These are phyloP conservation scores for Anabacerthia variegaticeps DNA, from an alignment of 2,797 vertebrate genomes.

Conservation along the genomic window DNA sequence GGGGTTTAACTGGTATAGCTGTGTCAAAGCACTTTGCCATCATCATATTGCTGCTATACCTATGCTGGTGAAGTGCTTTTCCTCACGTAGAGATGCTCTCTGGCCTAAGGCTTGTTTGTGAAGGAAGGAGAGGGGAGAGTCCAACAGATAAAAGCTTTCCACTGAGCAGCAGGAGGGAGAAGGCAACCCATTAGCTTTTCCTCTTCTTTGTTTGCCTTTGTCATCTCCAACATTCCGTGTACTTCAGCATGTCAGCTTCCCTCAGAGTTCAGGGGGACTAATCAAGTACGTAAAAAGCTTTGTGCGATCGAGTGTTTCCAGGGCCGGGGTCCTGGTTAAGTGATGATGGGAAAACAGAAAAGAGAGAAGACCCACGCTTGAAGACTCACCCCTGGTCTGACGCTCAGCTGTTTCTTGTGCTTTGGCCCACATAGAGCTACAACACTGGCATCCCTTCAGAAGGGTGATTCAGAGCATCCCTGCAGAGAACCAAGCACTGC, in stretches of 20 bases:
- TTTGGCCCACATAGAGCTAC: not conserved
- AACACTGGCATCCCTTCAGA: not conserved
- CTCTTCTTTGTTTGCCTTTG: constrained; percentile 24
- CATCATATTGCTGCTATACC: not conserved
- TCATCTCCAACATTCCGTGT: not conserved
- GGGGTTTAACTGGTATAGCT: not conserved
- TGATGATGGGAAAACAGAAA: not conserved
- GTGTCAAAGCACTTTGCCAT: not conserved
- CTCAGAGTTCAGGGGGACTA: constrained; percentile 4
- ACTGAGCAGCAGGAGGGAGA: constrained; percentile 39
- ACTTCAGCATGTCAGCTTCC: not conserved
- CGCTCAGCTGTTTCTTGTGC: not conserved
- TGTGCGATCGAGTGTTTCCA: not conserved
- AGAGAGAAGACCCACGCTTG: not conserved
- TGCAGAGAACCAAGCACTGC: not conserved
- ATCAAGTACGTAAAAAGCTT: not conserved
- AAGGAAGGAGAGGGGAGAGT: constrained; percentile 13
- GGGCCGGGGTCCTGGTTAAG: not conserved
- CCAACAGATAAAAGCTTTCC: constrained; percentile 45
- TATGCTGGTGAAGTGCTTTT: not conserved
- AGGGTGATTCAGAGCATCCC: not conserved
- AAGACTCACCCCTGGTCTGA: not conserved
- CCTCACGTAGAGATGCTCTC: not conserved
- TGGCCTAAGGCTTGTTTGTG: constrained; percentile 39
- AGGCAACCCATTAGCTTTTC: constrained; percentile 41